Conservation (phyloP, 1,140 invertebrate genomes). For the Drosophila lowei region DNA sequence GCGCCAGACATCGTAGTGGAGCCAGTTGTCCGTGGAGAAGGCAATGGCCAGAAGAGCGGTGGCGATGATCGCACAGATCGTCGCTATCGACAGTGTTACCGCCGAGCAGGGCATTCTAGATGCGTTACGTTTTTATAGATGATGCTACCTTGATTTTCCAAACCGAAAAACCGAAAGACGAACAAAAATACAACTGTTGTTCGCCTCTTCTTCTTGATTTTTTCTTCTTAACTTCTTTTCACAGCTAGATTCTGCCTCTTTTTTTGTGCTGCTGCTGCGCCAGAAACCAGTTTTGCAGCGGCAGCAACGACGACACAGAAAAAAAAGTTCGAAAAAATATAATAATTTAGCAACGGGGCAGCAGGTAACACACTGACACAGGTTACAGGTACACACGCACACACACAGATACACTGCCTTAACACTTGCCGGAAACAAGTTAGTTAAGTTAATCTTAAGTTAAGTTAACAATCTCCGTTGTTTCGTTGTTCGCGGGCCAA, state of each 20-base stretch:
- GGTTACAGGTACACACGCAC: constrained; percentile 10
- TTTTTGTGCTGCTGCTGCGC: constrained; percentile 10
- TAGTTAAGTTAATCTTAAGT: too few species aligned
- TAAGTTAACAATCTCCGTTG: too few species aligned
- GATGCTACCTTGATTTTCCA: constrained; percentile 36
- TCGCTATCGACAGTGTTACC: constrained; percentile 95
- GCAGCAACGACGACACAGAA: constrained; percentile 61
- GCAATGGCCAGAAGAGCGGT: constrained; percentile 95
- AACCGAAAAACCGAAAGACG: constrained; percentile 33
- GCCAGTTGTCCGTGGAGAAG: constrained; percentile 97
- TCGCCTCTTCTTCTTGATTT: constrained; percentile 32
- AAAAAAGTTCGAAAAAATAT: constrained; percentile 67
- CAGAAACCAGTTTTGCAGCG: constrained; percentile 70
- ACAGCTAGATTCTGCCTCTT: constrained; percentile 43
- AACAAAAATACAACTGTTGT: constrained; percentile 50
- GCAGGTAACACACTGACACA: constrained; percentile 33
- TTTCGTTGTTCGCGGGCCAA: too few species aligned
- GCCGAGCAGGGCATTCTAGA: constrained; percentile 95
- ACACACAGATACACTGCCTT: constrained; percentile 15
- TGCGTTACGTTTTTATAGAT: constrained; percentile 15
- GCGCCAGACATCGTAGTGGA: constrained; percentile 94
- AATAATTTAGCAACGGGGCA: constrained; percentile 67
- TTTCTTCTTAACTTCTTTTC: constrained; percentile 32
- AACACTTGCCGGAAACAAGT: constrained; percentile 11
- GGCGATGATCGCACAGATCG: constrained; percentile 95